These are phyloP conservation scores for Falco punctatus DNA, from an alignment of 2,113 vertebrate genomes.

Conservation along the genomic window DNA sequence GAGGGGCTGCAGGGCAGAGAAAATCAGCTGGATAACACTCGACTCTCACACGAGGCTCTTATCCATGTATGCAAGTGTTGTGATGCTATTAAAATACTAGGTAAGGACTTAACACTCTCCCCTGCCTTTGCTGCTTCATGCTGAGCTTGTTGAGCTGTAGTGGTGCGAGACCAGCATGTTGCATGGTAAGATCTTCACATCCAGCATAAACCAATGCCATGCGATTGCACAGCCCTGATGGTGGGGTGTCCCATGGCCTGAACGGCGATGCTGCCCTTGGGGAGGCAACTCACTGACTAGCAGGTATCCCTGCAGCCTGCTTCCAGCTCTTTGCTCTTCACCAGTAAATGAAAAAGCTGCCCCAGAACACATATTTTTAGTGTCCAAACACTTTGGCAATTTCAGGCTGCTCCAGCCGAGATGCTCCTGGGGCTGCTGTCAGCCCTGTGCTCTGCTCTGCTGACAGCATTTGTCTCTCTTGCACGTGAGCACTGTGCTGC, in stretches of 20 bases:
- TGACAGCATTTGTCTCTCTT: neutral
- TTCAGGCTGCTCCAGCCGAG: rapidly evolving
- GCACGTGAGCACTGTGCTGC: rapidly evolving
- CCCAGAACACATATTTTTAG: neutral
- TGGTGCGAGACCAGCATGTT: neutral
- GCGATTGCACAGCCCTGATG: rapidly evolving
- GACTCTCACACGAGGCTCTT: neutral
- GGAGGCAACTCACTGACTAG: neutral
- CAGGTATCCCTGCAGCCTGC: neutral
- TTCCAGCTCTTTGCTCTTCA: neutral
- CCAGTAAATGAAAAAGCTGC: rapidly evolving
- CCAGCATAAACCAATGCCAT: rapidly evolving
- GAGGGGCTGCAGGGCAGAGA: neutral
- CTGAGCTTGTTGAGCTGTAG: neutral
- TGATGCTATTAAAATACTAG: neutral
- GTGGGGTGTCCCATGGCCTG: rapidly evolving
- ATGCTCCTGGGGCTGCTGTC: neutral
- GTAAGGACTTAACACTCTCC: neutral
- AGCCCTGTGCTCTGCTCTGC: neutral
- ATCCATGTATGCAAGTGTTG: neutral
- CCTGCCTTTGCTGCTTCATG: neutral
- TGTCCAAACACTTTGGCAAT: rapidly evolving
- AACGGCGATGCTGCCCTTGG: neutral
- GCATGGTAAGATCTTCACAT: rapidly evolving
- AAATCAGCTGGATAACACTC: neutral